Conservation (phyloP, 2,113 vertebrate species). For the Calyptommatus sinebrachiatus region DNA sequence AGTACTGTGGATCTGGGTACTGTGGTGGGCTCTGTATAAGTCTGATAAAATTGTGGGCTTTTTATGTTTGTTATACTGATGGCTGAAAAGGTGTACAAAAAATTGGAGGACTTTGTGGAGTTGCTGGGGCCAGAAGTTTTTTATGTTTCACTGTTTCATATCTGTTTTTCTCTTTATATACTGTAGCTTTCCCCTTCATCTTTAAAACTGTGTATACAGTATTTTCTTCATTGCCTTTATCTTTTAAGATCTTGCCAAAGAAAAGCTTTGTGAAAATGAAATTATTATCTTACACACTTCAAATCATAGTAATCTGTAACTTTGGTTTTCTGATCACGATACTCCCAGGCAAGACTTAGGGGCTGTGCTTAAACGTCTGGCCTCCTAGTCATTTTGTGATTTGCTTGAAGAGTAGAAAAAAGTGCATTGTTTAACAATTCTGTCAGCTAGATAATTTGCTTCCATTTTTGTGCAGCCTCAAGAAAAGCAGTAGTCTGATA, state of each 20-base stretch:
- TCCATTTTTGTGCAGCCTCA: background rate
- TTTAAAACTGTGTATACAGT: background rate
- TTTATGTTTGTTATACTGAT: background rate
- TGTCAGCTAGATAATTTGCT: background rate
- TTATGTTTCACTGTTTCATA: background rate
- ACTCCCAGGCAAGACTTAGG: background rate
- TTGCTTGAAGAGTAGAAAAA: background rate
- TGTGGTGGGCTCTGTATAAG: background rate
- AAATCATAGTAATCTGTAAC: background rate
- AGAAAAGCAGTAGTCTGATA: background rate
- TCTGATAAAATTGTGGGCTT: background rate
- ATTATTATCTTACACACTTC: constrained; percentile 4
- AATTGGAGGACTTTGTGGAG: background rate
- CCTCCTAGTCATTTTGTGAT: background rate
- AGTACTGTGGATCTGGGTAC: background rate
- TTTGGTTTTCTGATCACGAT: background rate
- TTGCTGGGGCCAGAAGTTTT: constrained; percentile 7
- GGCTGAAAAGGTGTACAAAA: background rate
- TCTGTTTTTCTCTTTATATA: constrained; percentile 8
- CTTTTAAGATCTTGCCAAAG: constrained; percentile 33
- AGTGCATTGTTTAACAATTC: background rate
- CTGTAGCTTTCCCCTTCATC: background rate
- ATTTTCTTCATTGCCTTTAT: constrained; percentile 12
- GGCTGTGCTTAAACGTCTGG: background rate
- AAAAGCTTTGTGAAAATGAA: constrained; percentile 27